These are phyloP conservation scores for Nemopilema nomurai DNA, from an alignment of 30 jellyfish, hydroid and myxozoan genomes.

Conservation along the genomic window DNA sequence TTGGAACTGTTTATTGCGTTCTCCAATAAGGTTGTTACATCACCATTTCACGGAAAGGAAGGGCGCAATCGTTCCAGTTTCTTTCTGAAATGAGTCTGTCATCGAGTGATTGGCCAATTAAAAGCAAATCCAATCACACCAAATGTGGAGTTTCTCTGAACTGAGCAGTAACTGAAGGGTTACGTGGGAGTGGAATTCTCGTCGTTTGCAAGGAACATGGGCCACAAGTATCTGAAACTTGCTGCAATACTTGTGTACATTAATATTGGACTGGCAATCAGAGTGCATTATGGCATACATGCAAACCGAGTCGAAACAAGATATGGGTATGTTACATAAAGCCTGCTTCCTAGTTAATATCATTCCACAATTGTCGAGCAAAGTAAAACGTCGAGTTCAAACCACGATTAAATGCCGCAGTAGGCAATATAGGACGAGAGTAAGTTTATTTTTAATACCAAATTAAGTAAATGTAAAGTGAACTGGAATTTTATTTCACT, in stretches of 20 bases:
- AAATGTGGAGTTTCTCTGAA: slow-evolving; percentile 19
- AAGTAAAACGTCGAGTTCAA: too few relatives aligned
- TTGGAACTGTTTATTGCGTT: neutral
- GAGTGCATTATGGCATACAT: slow-evolving; percentile 57
- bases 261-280: slow-evolving; percentile 24
- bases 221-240: neutral
- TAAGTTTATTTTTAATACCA: too few relatives aligned
- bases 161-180: slow-evolving; percentile 25
- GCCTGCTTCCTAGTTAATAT: too few relatives aligned
- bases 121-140: slow-evolving; percentile 15
- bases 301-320: slow-evolving; percentile 37
- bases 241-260: slow-evolving; percentile 13
- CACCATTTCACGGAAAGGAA: neutral
- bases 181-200: neutral
- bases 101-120: slow-evolving; percentile 56
- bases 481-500: too few relatives aligned
- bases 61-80: neutral
- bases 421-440: too few relatives aligned
- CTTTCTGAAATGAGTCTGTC: slow-evolving; percentile 42
- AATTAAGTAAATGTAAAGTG: too few relatives aligned
- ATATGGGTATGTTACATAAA: slow-evolving; percentile 30
- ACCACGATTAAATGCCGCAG: too few relatives aligned
- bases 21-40: neutral
- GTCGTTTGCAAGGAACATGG: slow-evolving; percentile 5
- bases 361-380: too few relatives aligned